phyloP scores from a whole-genome alignment of 2,888 invertebrate species.

The Miltochrista miniata region DNA sequence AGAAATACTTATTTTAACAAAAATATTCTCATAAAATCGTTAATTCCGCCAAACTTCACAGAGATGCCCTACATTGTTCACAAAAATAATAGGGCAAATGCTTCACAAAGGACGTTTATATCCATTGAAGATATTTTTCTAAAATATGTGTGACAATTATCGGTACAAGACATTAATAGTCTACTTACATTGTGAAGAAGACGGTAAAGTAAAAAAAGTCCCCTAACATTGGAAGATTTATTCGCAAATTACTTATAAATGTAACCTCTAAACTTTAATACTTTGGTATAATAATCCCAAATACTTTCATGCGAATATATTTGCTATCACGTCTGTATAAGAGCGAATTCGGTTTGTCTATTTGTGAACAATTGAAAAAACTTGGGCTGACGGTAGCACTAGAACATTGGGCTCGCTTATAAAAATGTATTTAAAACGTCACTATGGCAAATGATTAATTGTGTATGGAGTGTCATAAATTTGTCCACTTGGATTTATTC shows the following conservation, averaged over 20 bases:
- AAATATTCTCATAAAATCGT: conserved; percentile 54
- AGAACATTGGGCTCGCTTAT: conserved; percentile 76
- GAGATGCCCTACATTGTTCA: conserved; percentile 43
- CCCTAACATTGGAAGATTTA: conserved; percentile 76
- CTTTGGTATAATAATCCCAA: conserved; percentile 17
- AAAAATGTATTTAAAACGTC: conserved; percentile 84
- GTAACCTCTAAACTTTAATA: conserved; percentile 56
- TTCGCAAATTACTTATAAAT: conserved; percentile 83
- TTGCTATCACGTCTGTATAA: conserved; percentile 9
- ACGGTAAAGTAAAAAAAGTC: conserved; percentile 65
- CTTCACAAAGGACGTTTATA: conserved; percentile 46
- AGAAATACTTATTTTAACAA: conserved; percentile 48
- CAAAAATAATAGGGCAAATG: conserved; percentile 52
- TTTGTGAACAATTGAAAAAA: conserved; percentile 26
- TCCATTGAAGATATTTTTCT: conserved; percentile 61
- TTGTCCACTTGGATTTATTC: conserved; percentile 77
- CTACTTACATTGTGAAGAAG: conserved; percentile 71
- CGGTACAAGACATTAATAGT: conserved; percentile 82
- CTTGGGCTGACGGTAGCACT: conserved; percentile 37
- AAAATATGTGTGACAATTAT: conserved; percentile 84
- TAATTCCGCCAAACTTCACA: conserved; percentile 36
- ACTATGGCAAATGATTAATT: conserved; percentile 76
- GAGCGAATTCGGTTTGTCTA: conserved; percentile 25
- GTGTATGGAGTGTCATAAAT: conserved; percentile 75
- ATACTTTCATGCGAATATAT: conserved; percentile 12